Evolutionary conservation across 2,113 vertebrate genomes (phyloP).

Genomic region (Montifringilla adamsi): DNA sequence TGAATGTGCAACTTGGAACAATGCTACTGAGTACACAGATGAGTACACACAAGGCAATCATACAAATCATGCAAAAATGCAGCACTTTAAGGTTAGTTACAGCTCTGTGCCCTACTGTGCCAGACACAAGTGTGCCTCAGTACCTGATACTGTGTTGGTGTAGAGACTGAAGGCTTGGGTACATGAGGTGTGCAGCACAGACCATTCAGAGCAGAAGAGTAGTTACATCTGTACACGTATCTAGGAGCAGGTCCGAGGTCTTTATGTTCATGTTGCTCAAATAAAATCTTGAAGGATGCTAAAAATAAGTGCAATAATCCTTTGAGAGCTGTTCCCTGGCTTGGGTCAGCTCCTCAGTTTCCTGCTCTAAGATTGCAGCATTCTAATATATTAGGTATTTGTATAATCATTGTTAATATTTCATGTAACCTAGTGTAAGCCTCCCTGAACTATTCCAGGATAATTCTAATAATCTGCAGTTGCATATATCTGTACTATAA

Average conservation of each 20-base stretch:
- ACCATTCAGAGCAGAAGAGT: not conserved
- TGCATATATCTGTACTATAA: constrained; percentile 25
- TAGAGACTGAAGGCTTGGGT: not conserved
- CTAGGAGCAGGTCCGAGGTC: not conserved
- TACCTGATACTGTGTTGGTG: not conserved
- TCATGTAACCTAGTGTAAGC: constrained; percentile 3
- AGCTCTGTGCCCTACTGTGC: not conserved
- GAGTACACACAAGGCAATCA: not conserved
- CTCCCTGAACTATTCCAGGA: constrained; percentile 29
- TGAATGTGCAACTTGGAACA: not conserved
- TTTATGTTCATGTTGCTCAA: not conserved
- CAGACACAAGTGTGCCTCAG: not conserved
- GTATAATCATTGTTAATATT: constrained; percentile 31
- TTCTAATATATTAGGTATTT: constrained; percentile 8
- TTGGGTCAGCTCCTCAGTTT: not conserved
- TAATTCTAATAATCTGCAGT: constrained; percentile 48
- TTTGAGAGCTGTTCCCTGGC: not conserved
- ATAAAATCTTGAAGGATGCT: not conserved
- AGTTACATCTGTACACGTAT: not conserved
- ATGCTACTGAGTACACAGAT: not conserved
- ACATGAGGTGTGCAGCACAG: not conserved
- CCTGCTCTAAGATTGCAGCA: not conserved
- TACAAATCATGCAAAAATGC: not conserved
- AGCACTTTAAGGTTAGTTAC: constrained; percentile 7
- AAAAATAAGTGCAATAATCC: not conserved